Conservation (phyloP, 2,797 vertebrate genomes). For the Alauda arvensis region DNA sequence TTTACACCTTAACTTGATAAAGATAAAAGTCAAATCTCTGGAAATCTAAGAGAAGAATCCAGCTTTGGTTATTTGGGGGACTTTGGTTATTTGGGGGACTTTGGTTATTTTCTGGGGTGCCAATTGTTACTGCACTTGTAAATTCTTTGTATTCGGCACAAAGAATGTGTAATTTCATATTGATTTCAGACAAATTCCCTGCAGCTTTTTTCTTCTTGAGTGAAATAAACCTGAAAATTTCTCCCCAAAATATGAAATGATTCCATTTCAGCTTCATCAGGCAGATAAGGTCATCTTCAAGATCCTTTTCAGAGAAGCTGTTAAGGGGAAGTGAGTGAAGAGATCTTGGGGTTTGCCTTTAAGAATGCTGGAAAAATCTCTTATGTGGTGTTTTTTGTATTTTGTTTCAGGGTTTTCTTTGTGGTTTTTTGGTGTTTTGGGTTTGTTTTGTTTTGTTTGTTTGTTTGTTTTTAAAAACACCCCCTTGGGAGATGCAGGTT, state of each 20-base stretch:
- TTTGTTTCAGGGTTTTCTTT: neutral
- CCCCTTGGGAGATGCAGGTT: neutral
- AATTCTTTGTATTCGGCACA: neutral
- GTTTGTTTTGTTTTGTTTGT: neutral
- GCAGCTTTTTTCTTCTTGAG: neutral
- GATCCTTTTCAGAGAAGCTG: neutral
- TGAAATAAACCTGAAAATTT: neutral
- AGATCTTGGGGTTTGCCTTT: neutral
- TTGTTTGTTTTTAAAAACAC: neutral
- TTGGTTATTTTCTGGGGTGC: neutral
- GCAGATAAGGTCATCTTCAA: neutral
- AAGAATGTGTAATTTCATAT: neutral
- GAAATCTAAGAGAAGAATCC: neutral
- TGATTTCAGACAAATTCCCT: neutral
- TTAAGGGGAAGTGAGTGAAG: neutral
- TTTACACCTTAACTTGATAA: neutral
- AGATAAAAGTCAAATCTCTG: neutral
- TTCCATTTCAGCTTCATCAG: neutral
- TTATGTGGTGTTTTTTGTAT: neutral
- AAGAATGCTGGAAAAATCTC: neutral
- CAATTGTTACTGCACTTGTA: neutral
- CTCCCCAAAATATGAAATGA: neutral
- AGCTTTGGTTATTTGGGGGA: too few relatives aligned
- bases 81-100: neutral
- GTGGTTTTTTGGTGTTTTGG: neutral